Base-by-base conservation (phyloP, 2,113 vertebrate species). In the Oreochromis niloticus region DNA sequence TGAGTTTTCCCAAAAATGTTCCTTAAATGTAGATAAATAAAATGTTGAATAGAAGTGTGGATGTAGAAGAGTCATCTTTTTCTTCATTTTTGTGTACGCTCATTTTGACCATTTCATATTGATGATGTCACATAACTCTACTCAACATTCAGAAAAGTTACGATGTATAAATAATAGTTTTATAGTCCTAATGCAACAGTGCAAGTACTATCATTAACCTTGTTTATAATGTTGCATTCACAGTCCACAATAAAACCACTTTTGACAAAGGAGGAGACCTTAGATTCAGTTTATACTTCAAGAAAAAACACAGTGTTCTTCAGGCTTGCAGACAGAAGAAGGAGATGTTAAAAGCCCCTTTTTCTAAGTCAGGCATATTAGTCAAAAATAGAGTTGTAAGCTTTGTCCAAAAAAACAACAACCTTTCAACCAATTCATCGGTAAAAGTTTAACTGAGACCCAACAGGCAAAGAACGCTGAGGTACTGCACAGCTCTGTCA, bases 161-260 rank as follows among this genome's bases (percentile, higher is more conserved):
- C 17, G 4, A 34, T 78, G 10, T 9, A n/a, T 52, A 57, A 80
- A 50, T 81, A 71, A 68, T 80, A 1, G 5, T 66, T 68, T 27
- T 57, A 57, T 57, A 78, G 13, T 75, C 19, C 24, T 36, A 57
- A 30, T 34, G 34, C 19, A 75, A 55, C 3, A 22, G 52, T 54
- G 63, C 24, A 71, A 27, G 34, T 6, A 43, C 34, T 41, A 1
- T 24, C 13, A 54, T 6, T 75, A 19, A 50, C 46, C 27, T 78
- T 78, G 16, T 78, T 50, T 78, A 52, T 52, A 30, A 73, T 73
- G 34, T 52, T 71, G 14, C 61, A 82, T 63, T 61, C 54, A 54
- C 3, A 19, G 24, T 36, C 27, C 14, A 19, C 48, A 85, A 22
- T 46, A 27, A 17, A 14, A 85, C 24, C 22, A 56, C 9, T 36